Evolutionary conservation across 2,113 vertebrate species (phyloP).

Genomic region (Pollimyrus isidori): DNA sequence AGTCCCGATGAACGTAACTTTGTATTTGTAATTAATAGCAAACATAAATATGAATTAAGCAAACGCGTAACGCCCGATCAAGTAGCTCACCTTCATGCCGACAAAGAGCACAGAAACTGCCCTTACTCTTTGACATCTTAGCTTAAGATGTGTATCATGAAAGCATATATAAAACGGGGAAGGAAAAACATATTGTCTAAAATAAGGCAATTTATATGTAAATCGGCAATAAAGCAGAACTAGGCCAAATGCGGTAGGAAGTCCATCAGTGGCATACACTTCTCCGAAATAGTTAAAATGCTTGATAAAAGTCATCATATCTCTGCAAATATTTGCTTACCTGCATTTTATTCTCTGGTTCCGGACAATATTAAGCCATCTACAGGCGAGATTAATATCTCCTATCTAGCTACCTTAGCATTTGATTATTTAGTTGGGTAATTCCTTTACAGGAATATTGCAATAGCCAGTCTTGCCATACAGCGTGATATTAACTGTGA

Average conservation of each 20-base stretch:
- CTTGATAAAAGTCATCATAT: slow-evolving; percentile 91
- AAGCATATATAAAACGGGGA: slow-evolving; percentile 72
- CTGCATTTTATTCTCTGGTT: slow-evolving; percentile 82
- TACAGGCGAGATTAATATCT: slow-evolving; percentile 89
- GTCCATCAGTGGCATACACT: slow-evolving; percentile 89
- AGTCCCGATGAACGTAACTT: not conserved
- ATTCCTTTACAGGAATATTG: slow-evolving; percentile 84
- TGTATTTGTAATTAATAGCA: not conserved
- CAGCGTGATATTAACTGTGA: slow-evolving; percentile 83
- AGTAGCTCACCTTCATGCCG: not conserved
- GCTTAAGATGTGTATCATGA: slow-evolving; percentile 84
- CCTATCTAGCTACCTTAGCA: slow-evolving; percentile 80
- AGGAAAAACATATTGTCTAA: slow-evolving; percentile 77
- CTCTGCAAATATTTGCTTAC: slow-evolving; percentile 91
- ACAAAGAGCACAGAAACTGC: slow-evolving; percentile 47
- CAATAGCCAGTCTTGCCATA: slow-evolving; percentile 73
- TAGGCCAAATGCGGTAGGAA: slow-evolving; percentile 89
- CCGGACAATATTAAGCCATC: slow-evolving; percentile 86
- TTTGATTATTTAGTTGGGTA: slow-evolving; percentile 92
- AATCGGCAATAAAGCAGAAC: slow-evolving; percentile 97
- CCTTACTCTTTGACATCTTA: slow-evolving; percentile 78
- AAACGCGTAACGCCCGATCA: not conserved
- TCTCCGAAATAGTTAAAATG: slow-evolving; percentile 91
- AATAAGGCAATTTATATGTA: slow-evolving; percentile 99
- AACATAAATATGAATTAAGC: not conserved